Evolutionary conservation across 2,888 invertebrate genomes (phyloP), one percentile per base, ranked within the genome.

Genomic region (Liodrosophila aerea): DNA sequence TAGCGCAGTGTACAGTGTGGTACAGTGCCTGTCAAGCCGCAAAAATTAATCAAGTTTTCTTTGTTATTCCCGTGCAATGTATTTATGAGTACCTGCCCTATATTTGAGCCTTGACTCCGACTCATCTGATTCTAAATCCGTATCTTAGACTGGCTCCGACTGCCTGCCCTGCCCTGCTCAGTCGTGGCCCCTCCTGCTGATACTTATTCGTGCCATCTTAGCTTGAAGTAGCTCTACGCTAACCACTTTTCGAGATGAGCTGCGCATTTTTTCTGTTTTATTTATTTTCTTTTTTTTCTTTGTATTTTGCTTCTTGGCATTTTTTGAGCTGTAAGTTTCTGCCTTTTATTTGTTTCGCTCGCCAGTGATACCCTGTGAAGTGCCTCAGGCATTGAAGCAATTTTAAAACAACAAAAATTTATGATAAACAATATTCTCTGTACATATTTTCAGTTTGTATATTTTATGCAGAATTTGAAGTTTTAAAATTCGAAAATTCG

Each of bases 171-270:
- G 0, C 29, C 39, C 18, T 22, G 1, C 15, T 1, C 39, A 8
- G 8, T n/a, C 12, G 43, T 13, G n/a, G 3, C 7, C 30, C 18
- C 30, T 2, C 8, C 37, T 4, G 1, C 41, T 1, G 0, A 3
- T 9, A 5, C 13, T n/a, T 0, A 13, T 16, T n/a, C 5, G 18
- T 22, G 12, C 7, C 18, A n/a, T n/a, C n/a, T n/a, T n/a, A 30
- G 9, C 40, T 54, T 53, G 60, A 73, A 68, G 72, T 72, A 65
- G 61, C 64, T 45, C 61, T 50, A 60, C 59, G 59, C 59, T 64
- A 80, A 60, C 71, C 76, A 71, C 76, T 73, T 80, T 60, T 57
- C 39, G 52, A 76, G 74, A 76, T 80, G 73, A 76, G 73, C 73
- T 70, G 76, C 63, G 73, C 78, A 57, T 54, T 63, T 66, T 44